These are phyloP conservation scores for Dicentrarchus labrax DNA, from an alignment of 2,113 vertebrate species.

Conservation along the genomic window DNA sequence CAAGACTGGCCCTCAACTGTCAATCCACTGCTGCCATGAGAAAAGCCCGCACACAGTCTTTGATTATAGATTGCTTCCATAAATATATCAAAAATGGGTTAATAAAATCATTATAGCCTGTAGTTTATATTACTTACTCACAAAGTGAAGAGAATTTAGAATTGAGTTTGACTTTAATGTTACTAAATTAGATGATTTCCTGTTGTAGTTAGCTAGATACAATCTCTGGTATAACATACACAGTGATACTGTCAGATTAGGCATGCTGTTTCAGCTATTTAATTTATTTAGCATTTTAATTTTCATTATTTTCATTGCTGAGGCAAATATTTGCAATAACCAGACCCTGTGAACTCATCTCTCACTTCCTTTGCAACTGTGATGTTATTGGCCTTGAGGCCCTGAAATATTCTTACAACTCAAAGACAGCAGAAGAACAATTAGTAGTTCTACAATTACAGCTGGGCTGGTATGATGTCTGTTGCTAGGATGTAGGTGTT, in stretches of 20 bases:
- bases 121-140: neutral
- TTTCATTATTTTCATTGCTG: constrained; percentile 36
- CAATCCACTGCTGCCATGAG: neutral
- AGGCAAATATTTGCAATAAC: constrained; percentile 27
- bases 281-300: constrained; percentile 38
- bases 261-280: constrained; percentile 7
- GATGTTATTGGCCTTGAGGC: neutral
- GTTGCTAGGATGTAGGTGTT: neutral
- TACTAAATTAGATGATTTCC: constrained; percentile 18
- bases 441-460: neutral
- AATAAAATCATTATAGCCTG: neutral
- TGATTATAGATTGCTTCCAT: too few relatives aligned
- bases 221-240: neutral
- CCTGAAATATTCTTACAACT: neutral
- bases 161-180: neutral
- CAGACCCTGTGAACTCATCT: constrained; percentile 11
- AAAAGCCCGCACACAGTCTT: neutral
- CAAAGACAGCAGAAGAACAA: neutral
- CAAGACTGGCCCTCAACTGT: neutral
- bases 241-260: constrained; percentile 6
- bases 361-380: constrained; percentile 39
- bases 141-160: neutral
- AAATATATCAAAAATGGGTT: neutral
- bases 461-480: neutral
- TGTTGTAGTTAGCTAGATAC: neutral